Base-by-base conservation (phyloP, 2,888 invertebrate species). In the Ochlodes sylvanus region DNA sequence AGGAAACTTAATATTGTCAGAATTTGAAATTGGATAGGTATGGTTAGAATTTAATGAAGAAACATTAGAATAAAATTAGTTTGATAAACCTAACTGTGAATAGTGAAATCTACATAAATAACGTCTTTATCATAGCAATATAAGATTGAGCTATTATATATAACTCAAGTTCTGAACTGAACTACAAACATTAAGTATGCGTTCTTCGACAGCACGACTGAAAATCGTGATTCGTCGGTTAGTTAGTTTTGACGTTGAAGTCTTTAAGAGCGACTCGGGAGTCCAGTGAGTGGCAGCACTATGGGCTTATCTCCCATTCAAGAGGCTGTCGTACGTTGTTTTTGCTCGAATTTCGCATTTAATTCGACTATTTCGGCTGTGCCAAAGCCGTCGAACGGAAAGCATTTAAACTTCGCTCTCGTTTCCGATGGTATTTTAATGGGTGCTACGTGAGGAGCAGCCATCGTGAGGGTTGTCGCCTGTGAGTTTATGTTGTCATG, bases 261-360 rank as follows among this genome's bases (percentile, higher is more conserved):
- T 34, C 41, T 66, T 27, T 34, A 52, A 61, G 34, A 15, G 60
- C 17, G 60, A 44, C 34, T 50, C 7, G 15, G 55, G 1, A 27
- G 32, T 17, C 19, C 14, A 2, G 60, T 67, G 66, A 67, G 44
- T 67, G 67, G 61, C 67, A 67, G 67, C 12, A 67, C 61, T 67
- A 61, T 61, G 17, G 55, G 7, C 58, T 44, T 67, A 55, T 55
- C 60, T 44, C 34, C 67, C 67, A 61, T 67, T 55, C 61, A 55
- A 15, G 27, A 15, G 61, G 14, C 38, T 12, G 14, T 12, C 41
- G 0, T 34, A 19, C 27, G 17, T 7, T 14, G 62, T 68, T 68
- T 62, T 68, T 68, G 62, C 50, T 62, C 67, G 67, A 62, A 68
- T 68, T 68, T 68, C 67, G 38, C 56, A 62, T 68, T 68, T 62